phyloP scores from a whole-genome alignment of 2,888 invertebrate genomes.

The Gastracanthus pulcherrimus region DNA sequence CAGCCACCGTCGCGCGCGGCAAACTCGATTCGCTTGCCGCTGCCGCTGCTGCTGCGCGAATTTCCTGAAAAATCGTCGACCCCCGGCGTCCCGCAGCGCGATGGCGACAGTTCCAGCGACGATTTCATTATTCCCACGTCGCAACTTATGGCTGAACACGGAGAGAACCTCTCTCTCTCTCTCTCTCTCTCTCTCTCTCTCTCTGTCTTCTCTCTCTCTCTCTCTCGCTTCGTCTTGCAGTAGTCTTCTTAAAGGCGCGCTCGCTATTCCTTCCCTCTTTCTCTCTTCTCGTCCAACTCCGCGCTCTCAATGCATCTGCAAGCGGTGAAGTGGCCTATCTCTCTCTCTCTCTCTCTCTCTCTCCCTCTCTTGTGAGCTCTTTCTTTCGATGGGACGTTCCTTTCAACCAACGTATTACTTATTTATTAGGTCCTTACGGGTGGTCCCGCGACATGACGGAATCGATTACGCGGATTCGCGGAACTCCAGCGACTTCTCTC shows the following conservation, averaged over 20 bases:
- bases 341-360: conserved; percentile 29
- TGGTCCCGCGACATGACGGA: conserved; percentile 78
- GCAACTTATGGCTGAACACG: conserved; percentile 45
- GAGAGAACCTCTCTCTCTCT: not conserved
- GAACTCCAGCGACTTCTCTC: conserved; percentile 66
- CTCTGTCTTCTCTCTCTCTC: not conserved
- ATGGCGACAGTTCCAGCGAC: conserved; percentile 44
- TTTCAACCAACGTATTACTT: conserved; percentile 76
- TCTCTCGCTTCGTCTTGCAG: not conserved
- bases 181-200: not conserved
- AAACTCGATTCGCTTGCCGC: not conserved
- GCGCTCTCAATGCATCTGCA: conserved; percentile 18
- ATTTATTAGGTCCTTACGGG: conserved; percentile 77
- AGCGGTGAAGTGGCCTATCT: conserved; percentile 19
- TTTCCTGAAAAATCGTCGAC: conserved; percentile 28
- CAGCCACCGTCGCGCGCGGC: no score
- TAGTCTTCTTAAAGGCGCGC: conserved; percentile 31
- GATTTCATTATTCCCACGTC: conserved; percentile 56
- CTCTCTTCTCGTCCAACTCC: conserved; percentile 2
- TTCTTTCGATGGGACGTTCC: conserved; percentile 62
- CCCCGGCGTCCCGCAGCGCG: conserved; percentile 29
- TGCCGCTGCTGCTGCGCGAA: not conserved
- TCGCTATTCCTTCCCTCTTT: conserved; percentile 10
- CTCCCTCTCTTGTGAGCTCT: conserved; percentile 42
- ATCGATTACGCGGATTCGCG: conserved; percentile 77